Conservation (phyloP, 2,113 vertebrate genomes). For the Petrocephalus microphthalmus region DNA sequence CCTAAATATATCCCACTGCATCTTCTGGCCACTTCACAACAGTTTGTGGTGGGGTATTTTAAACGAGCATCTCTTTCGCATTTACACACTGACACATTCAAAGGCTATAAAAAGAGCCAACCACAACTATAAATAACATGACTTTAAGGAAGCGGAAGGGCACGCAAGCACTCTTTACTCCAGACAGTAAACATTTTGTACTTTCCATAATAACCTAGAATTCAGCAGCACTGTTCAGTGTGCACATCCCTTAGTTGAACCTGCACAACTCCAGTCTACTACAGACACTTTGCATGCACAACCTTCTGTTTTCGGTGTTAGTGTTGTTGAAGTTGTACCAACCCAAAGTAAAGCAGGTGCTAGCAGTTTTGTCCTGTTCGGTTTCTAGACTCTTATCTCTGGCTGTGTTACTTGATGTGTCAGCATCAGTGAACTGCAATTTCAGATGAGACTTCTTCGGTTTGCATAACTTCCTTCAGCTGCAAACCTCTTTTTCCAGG, state of each 20-base stretch:
- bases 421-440: background rate
- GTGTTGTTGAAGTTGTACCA: background rate
- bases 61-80: slow-evolving; percentile 58
- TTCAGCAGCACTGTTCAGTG: background rate
- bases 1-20: slow-evolving; percentile 46
- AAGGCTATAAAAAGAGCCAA: slow-evolving; percentile 54
- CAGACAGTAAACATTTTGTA: slow-evolving; percentile 56
- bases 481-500: background rate
- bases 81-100: slow-evolving; percentile 41
- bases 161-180: slow-evolving; percentile 52
- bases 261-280: background rate
- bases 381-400: background rate
- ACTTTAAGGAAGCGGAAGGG: slow-evolving; percentile 59
- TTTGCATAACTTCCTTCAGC: background rate
- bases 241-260: background rate
- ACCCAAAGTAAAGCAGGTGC: background rate
- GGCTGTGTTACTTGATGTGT: background rate
- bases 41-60: slow-evolving; percentile 57
- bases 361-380: background rate
- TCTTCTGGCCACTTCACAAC: slow-evolving; percentile 53
- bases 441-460: background rate
- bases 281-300: background rate
- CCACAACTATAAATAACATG: slow-evolving; percentile 54
- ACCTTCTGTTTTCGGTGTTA: background rate
- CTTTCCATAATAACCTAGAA: slow-evolving; percentile 47